Percentiles rank a stretch among this genome's conserved stretches.
Evolutionary conservation across 2,888 invertebrate genomes (phyloP).

Genomic region (Endomychus coccineus): DNA sequence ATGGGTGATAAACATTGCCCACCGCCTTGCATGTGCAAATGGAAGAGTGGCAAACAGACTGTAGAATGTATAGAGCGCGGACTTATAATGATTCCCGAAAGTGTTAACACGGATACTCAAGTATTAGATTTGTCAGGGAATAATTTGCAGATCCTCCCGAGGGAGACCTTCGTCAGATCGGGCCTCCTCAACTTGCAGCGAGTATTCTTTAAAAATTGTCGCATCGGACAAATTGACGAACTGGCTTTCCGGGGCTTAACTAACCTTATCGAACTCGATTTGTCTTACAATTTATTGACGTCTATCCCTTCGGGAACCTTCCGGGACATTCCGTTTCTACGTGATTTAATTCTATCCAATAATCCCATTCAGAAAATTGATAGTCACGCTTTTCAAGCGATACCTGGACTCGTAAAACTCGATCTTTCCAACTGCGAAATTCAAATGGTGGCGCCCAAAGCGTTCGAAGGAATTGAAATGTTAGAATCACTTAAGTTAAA

Average conservation of each 20-base stretch:
- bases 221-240: constrained; percentile 77
- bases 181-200: constrained; percentile 81
- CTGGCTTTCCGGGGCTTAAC: constrained; percentile 79
- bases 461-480: constrained; percentile 69
- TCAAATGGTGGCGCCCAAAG: constrained; percentile 65
- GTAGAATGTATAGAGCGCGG: constrained; percentile 82
- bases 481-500: constrained; percentile 74
- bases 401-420: constrained; percentile 71
- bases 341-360: constrained; percentile 71
- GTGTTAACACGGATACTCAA: constrained; percentile 82
- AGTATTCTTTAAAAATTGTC: constrained; percentile 75
- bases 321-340: constrained; percentile 68
- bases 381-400: constrained; percentile 63
- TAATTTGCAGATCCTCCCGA: constrained; percentile 73
- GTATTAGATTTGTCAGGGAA: constrained; percentile 85
- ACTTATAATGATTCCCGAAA: constrained; percentile 76
- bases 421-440: constrained; percentile 80
- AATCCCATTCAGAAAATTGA: constrained; percentile 79
- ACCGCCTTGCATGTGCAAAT: constrained; percentile 79
- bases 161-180: constrained; percentile 73
- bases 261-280: constrained; percentile 83
- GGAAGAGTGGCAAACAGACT: constrained; percentile 90
- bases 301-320: constrained; percentile 75
- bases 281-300: constrained; percentile 76
- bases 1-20: constrained; percentile 62